Conservation (phyloP, 2,888 invertebrate genomes). For the Drosophila tanythrix region DNA sequence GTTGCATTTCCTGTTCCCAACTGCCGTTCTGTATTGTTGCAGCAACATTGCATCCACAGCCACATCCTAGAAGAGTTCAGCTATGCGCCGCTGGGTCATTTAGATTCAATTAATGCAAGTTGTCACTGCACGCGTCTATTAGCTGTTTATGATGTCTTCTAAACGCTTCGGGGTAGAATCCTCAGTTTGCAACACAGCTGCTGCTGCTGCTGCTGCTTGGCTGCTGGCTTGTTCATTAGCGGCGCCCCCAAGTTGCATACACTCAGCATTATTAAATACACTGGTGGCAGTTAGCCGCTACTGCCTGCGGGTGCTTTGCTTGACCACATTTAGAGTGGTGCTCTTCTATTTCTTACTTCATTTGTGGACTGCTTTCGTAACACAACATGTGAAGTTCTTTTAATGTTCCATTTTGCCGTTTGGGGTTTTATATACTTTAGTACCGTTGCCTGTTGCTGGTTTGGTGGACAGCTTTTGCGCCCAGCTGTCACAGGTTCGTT, state of each 20-base stretch:
- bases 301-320: conserved; percentile 59
- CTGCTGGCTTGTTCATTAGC: conserved; percentile 59
- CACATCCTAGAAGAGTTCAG: conserved; percentile 14
- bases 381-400: conserved; percentile 50
- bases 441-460: conserved; percentile 58
- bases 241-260: conserved; percentile 68
- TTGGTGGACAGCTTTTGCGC: conserved; percentile 58
- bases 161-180: conserved; percentile 9
- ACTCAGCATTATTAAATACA: conserved; percentile 37
- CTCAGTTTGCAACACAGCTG: conserved; percentile 6
- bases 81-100: conserved; percentile 61
- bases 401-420: conserved; percentile 68
- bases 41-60: conserved; percentile 37
- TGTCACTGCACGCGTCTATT: conserved; percentile 79
- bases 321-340: conserved; percentile 33
- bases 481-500: conserved; percentile 78
- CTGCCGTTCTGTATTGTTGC: conserved; percentile 73
- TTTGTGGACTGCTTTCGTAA: conserved; percentile 63
- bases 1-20: conserved; percentile 53
- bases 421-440: conserved; percentile 64
- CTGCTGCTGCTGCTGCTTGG: not conserved
- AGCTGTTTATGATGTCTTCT: conserved; percentile 73
- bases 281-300: conserved; percentile 73
- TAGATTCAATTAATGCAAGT: conserved; percentile 79
- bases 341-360: conserved; percentile 12